Evolutionary conservation across 2,797 vertebrate genomes (phyloP), one percentile per base, ranked within the genome.

Genomic region (Mus minutoides): DNA sequence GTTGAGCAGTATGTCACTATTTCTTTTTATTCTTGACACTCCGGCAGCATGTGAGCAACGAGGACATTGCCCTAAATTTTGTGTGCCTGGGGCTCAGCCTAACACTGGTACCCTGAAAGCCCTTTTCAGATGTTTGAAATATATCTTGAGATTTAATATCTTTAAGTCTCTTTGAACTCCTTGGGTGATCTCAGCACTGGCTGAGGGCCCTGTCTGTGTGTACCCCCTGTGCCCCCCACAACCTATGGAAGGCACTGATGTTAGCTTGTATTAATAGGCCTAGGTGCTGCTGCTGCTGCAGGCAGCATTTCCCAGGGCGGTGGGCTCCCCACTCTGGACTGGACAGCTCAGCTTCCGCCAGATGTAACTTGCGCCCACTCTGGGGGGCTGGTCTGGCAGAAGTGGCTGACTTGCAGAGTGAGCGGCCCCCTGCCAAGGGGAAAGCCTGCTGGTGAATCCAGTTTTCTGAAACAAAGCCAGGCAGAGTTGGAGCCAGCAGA

Each of bases 391-490:
- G 58, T 60, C 60, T 37, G 52, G 46, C 0, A 17, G 1, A 2
- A 34, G 22, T 49, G 58, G 37, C 54, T 17, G 49, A 64, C 43
- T 14, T 29, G 64, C 60, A 31, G 16, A 37, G 1, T 0, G 64
- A 84, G 88, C 90, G n/a, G 60, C 37, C 9, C 34, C 78, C 58
- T 34, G 4, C 79, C 0, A 21, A 87, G 43, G 49, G 49, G 80
- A 52, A 69, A 16, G 31, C 83, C 1, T 2, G 56, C 14, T 4
- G 49, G 80, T 14, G 46, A 31, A 37, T 17, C 31, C 43, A n/a
- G 19, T 34, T 91, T 40, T 2, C 69, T 52, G 78, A 93, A 69
- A 58, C 31, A 94, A 78, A 90, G 88, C 62, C 21, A 40, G 54
- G 92, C 43, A 54, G 31, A n/a, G n/a, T 9, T 9, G 37, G 62